These are phyloP conservation scores for Lymantria monacha DNA, from an alignment of 2,888 invertebrate species.

Conservation along the genomic window DNA sequence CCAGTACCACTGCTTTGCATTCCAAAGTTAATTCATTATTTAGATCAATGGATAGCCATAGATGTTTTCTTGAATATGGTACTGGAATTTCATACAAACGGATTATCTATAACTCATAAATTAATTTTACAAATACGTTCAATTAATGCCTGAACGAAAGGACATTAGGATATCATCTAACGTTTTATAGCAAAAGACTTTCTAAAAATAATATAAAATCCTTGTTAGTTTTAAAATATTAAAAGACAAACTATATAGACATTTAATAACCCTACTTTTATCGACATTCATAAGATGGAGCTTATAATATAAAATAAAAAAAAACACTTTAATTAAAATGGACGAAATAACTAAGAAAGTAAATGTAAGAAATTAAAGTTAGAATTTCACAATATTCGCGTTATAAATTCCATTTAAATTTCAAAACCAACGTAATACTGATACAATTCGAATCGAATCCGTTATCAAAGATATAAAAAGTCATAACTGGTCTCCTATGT, in stretches of 20 bases:
- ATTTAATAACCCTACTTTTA: too few species aligned
- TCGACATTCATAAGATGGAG: too few species aligned
- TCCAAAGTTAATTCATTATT: background rate
- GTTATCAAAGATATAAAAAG: too few species aligned
- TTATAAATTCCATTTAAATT: conserved; percentile 27
- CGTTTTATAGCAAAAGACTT: too few species aligned
- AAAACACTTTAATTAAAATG: too few species aligned
- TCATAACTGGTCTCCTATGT: too few species aligned
- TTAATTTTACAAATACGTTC: background rate
- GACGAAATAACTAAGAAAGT: background rate
- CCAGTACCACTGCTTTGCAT: conserved; percentile 1
- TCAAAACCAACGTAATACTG: conserved; percentile 45
- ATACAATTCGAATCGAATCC: too few species aligned
- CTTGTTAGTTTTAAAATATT: too few species aligned
- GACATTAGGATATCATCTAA: background rate
- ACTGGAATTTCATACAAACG: background rate
- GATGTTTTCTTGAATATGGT: background rate
- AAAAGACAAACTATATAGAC: too few species aligned
- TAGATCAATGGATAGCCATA: background rate
- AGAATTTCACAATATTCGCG: background rate
- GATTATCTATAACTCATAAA: background rate
- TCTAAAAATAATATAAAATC: too few species aligned
- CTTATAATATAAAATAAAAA: too few species aligned
- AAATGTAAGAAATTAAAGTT: background rate
- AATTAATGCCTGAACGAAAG: background rate